A percentile compares a stretch with the other conserved stretches of the same genome.
Evolutionary conservation across 2,888 invertebrate species (phyloP).

Genomic region (Malthinus seriepunctatus): DNA sequence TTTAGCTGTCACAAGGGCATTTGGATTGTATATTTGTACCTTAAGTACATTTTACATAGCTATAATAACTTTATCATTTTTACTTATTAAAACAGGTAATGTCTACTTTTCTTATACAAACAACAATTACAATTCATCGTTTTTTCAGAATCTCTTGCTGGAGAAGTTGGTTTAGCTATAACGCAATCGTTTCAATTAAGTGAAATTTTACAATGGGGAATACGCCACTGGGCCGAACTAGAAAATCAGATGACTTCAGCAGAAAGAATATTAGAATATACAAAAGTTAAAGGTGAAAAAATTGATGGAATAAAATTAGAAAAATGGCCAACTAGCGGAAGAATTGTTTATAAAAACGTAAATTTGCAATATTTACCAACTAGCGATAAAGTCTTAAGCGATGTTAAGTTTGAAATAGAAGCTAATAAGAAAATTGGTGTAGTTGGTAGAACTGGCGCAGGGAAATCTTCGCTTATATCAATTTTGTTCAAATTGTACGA

Average conservation of each 20-base stretch:
- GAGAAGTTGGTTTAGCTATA: constrained; percentile 78
- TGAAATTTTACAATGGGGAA: constrained; percentile 66
- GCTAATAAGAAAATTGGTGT: constrained; percentile 74
- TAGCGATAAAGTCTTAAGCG: constrained; percentile 72
- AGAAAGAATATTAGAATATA: constrained; percentile 67
- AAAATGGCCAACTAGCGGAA: constrained; percentile 75
- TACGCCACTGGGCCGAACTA: constrained; percentile 84
- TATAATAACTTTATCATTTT: constrained; percentile 25
- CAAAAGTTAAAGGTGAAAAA: constrained; percentile 54
- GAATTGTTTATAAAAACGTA: constrained; percentile 68
- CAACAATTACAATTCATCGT: neutral
- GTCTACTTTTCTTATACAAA: neutral
- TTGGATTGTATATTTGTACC: constrained; percentile 46
- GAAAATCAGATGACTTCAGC: constrained; percentile 86
- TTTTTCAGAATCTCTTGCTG: constrained; percentile 61
- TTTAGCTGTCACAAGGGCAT: constrained; percentile 41
- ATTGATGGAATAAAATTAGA: constrained; percentile 56
- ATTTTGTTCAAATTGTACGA: constrained; percentile 80
- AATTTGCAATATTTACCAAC: constrained; percentile 71
- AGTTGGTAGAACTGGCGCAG: constrained; percentile 82
- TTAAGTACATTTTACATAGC: constrained; percentile 41
- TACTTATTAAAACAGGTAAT: constrained; percentile 23
- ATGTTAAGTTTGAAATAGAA: constrained; percentile 67
- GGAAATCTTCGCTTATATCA: constrained; percentile 75
- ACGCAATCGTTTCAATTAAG: constrained; percentile 80